These are phyloP conservation scores for Pachliopta kotzebuea DNA, from an alignment of 2,888 invertebrate genomes.

Conservation along the genomic window DNA sequence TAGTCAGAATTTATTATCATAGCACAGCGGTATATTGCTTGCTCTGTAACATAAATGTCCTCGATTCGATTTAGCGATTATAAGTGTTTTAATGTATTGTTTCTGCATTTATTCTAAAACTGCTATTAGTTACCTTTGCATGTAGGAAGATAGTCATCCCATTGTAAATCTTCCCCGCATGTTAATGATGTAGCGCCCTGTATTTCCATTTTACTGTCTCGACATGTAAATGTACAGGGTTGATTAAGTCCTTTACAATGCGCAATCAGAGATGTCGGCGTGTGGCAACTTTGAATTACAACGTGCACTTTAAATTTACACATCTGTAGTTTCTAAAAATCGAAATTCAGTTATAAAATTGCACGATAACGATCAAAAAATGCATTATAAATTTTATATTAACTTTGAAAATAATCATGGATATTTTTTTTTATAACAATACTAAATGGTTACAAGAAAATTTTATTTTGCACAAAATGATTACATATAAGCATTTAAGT, in stretches of 20 bases:
- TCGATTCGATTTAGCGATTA: too few relatives aligned
- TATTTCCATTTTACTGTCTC: constrained; percentile 49
- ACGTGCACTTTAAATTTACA: constrained; percentile 72
- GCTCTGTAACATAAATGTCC: too few relatives aligned
- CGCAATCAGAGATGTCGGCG: constrained; percentile 56
- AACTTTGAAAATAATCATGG: too few relatives aligned
- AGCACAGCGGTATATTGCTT: too few relatives aligned
- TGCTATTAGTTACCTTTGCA: constrained; percentile 52
- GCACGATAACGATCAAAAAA: background rate
- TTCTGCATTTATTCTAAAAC: too few relatives aligned
- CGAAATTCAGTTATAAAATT: constrained; percentile 25
- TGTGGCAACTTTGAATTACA: constrained; percentile 59
- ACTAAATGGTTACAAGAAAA: too few relatives aligned
- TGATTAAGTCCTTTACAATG: constrained; percentile 53
- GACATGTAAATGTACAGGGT: constrained; percentile 64
- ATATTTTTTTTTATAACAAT: too few relatives aligned
- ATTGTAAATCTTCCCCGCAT: constrained; percentile 56
- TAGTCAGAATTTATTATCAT: too few relatives aligned
- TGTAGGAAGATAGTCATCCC: constrained; percentile 60
- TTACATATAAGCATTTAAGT: background rate
- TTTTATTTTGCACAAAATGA: too few relatives aligned
- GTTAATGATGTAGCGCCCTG: constrained; percentile 46
- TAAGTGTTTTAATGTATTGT: too few relatives aligned
- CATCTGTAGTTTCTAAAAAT: constrained; percentile 57
- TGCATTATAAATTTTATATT: too few relatives aligned